Conservation (phyloP, 1,140 invertebrate genomes). For the Neodiprion lecontei region DNA sequence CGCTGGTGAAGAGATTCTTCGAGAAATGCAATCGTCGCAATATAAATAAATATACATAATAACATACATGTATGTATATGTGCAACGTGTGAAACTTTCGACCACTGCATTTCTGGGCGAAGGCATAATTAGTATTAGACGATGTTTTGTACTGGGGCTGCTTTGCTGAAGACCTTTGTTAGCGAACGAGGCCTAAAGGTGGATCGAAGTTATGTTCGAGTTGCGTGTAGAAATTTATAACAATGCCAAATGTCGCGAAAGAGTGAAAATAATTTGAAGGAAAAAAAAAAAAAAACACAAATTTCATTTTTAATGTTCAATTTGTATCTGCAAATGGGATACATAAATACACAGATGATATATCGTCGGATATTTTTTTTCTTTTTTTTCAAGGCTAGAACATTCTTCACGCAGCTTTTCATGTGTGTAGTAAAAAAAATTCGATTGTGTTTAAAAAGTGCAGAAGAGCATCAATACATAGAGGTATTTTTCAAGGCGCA, state of each 20-base stretch:
- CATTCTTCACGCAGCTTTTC: too few species aligned
- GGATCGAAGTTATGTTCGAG: background rate
- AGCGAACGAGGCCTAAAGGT: background rate
- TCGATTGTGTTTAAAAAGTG: background rate
- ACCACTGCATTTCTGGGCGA: background rate
- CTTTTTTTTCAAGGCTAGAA: too few species aligned
- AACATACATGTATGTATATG: background rate
- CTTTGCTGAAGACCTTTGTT: slow-evolving; percentile 2
- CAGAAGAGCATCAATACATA: background rate
- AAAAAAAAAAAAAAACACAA: too few species aligned
- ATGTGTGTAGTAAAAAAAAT: background rate
- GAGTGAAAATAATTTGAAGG: too few species aligned
- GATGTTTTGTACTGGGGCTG: slow-evolving; percentile 2
- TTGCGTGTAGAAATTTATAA: background rate
- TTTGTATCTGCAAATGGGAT: too few species aligned
- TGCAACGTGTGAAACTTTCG: background rate
- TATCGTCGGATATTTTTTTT: too few species aligned
- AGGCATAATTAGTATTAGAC: slow-evolving; percentile 16
- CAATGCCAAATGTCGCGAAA: too few species aligned
- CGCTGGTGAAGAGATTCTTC: slow-evolving; percentile 11
- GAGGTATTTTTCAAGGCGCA: slow-evolving; percentile 8
- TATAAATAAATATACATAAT: background rate
- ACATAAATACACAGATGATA: too few species aligned
- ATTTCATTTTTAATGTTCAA: too few species aligned
- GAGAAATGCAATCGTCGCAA: background rate